A percentile compares a stretch with the other conserved stretches of the same genome.
Conservation (phyloP, 2,113 vertebrate species). For the Cyprinodon variegatus region DNA sequence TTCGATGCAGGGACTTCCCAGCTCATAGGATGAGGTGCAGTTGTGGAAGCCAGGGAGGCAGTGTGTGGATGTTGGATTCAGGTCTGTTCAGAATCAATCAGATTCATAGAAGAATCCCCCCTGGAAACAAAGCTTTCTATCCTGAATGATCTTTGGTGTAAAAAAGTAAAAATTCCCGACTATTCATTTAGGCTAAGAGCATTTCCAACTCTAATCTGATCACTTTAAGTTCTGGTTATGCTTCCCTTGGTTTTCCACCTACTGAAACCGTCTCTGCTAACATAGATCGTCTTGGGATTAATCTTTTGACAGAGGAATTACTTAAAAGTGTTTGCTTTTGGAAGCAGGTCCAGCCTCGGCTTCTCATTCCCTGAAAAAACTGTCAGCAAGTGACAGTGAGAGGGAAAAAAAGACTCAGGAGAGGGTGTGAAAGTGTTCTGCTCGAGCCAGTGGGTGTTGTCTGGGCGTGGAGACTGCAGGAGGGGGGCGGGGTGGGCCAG, state of each 20-base stretch:
- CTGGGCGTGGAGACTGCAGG: slow-evolving; percentile 64
- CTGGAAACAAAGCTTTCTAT: background rate
- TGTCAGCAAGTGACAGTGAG: slow-evolving; percentile 24
- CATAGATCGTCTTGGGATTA: background rate
- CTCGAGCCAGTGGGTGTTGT: slow-evolving; percentile 67
- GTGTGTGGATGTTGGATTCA: slow-evolving; percentile 7
- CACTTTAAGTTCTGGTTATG: background rate
- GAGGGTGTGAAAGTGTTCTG: slow-evolving; percentile 61
- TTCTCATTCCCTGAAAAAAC: slow-evolving; percentile 38
- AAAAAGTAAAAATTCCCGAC: background rate
- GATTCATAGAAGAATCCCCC: background rate
- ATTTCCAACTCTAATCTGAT: background rate
- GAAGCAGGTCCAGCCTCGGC: slow-evolving; percentile 24
- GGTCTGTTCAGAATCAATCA: slow-evolving; percentile 14
- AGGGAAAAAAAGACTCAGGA: slow-evolving; percentile 28
- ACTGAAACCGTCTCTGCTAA: background rate
- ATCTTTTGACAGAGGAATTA: slow-evolving; percentile 15
- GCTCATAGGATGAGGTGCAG: slow-evolving; percentile 44
- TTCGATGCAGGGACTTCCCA: slow-evolving; percentile 73
- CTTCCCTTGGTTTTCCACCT: background rate
- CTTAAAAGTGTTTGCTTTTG: slow-evolving; percentile 41
- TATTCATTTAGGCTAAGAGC: background rate
- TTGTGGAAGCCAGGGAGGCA: slow-evolving; percentile 12
- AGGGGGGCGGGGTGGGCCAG: slow-evolving; percentile 64
- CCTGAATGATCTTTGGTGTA: background rate